Conservation (phyloP, 2,888 invertebrate species). For the Nephrotoma flavescens region DNA sequence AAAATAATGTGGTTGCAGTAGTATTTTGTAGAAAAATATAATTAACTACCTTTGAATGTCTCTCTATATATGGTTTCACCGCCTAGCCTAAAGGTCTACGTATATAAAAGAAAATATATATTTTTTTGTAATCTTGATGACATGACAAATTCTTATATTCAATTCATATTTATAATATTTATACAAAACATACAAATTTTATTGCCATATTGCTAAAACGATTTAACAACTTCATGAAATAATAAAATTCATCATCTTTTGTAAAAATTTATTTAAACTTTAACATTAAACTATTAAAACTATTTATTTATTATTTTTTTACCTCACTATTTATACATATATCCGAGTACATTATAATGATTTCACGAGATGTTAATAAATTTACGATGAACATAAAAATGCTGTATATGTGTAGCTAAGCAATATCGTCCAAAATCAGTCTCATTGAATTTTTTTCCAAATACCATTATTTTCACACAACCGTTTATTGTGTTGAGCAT, state of each 20-base stretch:
- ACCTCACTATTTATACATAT: not conserved
- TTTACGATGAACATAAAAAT: not conserved
- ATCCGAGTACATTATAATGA: not conserved
- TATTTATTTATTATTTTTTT: not conserved
- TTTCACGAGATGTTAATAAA: not conserved
- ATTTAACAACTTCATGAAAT: not conserved
- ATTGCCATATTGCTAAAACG: not conserved
- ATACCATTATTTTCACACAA: not conserved
- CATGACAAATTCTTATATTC: no score
- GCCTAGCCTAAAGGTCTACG: no score
- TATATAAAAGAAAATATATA: no score
- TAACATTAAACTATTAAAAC: not conserved
- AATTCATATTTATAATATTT: no score
- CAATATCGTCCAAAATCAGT: not conserved
- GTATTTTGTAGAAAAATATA: no score
- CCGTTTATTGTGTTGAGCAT: not conserved
- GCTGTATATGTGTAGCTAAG: not conserved
- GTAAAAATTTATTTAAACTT: not conserved
- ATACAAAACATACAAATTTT: no score
- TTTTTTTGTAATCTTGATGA: no score
- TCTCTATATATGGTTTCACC: no score
- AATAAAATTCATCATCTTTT: not conserved
- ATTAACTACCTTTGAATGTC: no score
- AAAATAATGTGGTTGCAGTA: no score
- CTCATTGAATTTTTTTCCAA: not conserved